Percentiles rank a stretch among this genome's conserved stretches.
These are phyloP conservation scores for Bombycilla garrulus DNA, from an alignment of 2,113 vertebrate species.

Conservation along the genomic window DNA sequence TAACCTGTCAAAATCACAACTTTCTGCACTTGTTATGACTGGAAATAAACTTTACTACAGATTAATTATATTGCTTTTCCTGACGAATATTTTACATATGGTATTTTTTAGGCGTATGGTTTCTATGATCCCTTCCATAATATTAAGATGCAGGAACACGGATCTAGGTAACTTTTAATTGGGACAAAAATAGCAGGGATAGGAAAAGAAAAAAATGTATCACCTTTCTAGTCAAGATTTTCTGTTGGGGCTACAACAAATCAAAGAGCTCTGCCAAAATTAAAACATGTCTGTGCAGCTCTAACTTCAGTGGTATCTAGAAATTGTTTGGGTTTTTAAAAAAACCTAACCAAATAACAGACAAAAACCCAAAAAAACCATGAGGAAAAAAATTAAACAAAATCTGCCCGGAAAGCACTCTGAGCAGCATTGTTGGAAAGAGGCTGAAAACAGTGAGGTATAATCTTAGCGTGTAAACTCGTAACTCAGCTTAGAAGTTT, in stretches of 20 bases:
- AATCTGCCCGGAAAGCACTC: neutral
- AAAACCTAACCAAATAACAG: neutral
- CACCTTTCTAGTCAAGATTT: neutral
- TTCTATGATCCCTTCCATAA: neutral
- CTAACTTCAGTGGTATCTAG: neutral
- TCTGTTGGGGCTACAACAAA: neutral
- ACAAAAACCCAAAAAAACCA: neutral
- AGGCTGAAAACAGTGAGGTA: neutral
- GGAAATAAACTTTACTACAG: neutral
- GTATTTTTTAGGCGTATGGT: neutral
- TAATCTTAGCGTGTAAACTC: neutral
- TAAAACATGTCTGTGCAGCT: neutral
- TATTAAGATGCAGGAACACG: neutral
- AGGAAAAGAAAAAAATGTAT: neutral
- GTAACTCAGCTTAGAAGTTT: neutral
- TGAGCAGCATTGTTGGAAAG: neutral
- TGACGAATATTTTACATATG: neutral
- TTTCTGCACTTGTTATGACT: neutral
- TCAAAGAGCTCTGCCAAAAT: neutral
- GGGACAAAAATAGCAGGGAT: neutral
- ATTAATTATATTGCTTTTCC: neutral
- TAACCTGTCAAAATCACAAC: neutral
- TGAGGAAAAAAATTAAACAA: accelerated
- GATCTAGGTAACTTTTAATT: neutral
- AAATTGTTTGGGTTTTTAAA: neutral